Evolutionary conservation across 1,140 invertebrate genomes (phyloP).

Genomic region (Metaphire vulgaris): DNA sequence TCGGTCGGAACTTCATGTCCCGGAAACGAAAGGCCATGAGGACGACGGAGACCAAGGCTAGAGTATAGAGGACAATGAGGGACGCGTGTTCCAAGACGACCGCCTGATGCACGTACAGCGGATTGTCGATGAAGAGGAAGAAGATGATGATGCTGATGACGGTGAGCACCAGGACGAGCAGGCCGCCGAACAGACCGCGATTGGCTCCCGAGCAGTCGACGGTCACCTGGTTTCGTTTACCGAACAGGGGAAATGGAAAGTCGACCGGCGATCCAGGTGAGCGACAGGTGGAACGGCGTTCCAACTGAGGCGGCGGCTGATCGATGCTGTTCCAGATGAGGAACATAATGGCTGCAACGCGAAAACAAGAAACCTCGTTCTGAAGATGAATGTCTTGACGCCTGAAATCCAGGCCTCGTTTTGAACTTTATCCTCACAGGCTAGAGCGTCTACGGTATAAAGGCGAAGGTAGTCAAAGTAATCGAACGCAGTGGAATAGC

Average conservation of each 20-base stretch:
- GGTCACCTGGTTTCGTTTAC: constrained; percentile 14
- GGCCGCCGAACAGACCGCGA: constrained; percentile 80
- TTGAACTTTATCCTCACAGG: neutral
- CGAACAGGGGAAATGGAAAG: neutral
- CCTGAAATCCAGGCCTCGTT: constrained; percentile 2
- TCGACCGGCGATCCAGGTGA: neutral
- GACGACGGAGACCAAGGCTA: constrained; percentile 25
- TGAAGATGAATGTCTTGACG: neutral
- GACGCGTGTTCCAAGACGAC: constrained; percentile 35
- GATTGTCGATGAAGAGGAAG: constrained; percentile 60
- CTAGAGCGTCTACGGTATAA: neutral
- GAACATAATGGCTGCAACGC: neutral
- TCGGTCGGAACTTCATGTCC: constrained; percentile 51
- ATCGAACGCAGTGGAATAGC: no score
- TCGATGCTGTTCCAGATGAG: constrained; percentile 3
- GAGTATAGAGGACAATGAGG: constrained; percentile 35
- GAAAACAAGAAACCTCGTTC: neutral
- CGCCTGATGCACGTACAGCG: constrained; percentile 29
- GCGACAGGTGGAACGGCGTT: neutral
- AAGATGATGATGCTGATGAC: constrained; percentile 90
- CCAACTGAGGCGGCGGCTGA: neutral
- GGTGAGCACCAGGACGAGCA: constrained; percentile 71
- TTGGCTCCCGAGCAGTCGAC: constrained; percentile 72
- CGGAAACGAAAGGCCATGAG: constrained; percentile 6
- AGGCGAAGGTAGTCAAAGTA: no score